phyloP scores from a whole-genome alignment of 1,140 invertebrate genomes.

The Trachymyrmex cornetzi region DNA sequence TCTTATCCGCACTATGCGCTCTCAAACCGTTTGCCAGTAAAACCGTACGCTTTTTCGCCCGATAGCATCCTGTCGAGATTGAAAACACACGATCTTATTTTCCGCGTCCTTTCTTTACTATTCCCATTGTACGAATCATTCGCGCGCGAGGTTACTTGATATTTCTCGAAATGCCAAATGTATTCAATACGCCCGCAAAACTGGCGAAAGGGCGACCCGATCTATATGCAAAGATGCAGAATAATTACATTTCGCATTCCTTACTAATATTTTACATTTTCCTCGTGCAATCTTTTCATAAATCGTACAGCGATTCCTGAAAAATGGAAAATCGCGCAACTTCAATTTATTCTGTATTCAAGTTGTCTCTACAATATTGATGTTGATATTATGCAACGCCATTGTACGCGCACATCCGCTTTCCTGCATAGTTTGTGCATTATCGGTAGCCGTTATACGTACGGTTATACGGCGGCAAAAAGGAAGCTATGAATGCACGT shows the following conservation, averaged over 20 bases:
- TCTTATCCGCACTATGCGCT: conserved; percentile 4
- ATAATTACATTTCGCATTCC: neutral
- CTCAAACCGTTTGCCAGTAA: conserved; percentile 30
- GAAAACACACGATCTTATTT: conserved; percentile 32
- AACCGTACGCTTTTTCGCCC: conserved; percentile 7
- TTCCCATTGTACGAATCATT: neutral
- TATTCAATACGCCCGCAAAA: neutral
- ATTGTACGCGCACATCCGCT: conserved; percentile 25
- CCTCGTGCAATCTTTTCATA: conserved; percentile 23
- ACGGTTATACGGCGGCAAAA: neutral
- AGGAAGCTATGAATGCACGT: neutral
- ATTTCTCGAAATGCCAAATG: neutral
- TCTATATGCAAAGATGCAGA: conserved; percentile 1
- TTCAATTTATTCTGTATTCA: conserved; percentile 48
- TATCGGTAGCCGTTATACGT: conserved; percentile 33
- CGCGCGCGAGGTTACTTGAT: neutral
- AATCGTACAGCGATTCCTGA: conserved; percentile 8
- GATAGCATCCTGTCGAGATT: conserved; percentile 9
- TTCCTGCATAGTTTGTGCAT: conserved; percentile 40
- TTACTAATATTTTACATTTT: neutral
- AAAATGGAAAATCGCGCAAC: conserved; percentile 40
- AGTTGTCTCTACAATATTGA: conserved; percentile 45
- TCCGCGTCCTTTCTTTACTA: neutral
- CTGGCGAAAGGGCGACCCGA: neutral
- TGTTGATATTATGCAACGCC: conserved; percentile 35